Evolutionary conservation across 1,140 invertebrate species (phyloP), one percentile per base, ranked within the genome.

Genomic region (Nylanderia fulva): DNA sequence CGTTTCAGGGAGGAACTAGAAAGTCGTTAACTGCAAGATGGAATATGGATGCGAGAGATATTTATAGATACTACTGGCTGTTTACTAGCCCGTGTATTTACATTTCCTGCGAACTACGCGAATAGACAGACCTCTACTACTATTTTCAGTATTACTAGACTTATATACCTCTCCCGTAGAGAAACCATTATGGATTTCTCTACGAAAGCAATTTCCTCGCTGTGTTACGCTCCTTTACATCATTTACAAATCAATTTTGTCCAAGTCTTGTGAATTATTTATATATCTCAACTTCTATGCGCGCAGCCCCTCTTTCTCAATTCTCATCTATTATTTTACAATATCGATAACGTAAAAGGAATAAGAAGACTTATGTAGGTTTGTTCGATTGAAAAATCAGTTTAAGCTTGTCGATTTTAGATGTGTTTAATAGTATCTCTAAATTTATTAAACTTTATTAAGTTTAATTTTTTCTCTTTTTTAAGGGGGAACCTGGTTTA

Each of bases 11-110:
- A 80, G 48, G n/a, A 64, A 77, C 75, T 77, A 60, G 63, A 80
- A 80, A 80, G 64, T 80, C 48, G 48, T 71, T 80, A 80, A 58
- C 64, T 80, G 24, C 33, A 69, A 71, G 52, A 71, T 24, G 64
- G 64, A 71, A 80, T 56, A 79, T 48, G 29, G 48, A 79, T 60
- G 77, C 24, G 13, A 56, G 36, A 3, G 66, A 33, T 80, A 80
- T 80, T 80, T 80, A 80, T 56, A 69, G 76, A 42, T 69, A 69
- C 33, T 27, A n/a, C 15, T 52, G 63, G 48, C 33, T 56, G 69
- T 69, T 69, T 69, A 80, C 64, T 42, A 69, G 76, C 21, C 64
- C 33, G 63, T 18, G 33, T 58, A 71, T 69, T 80, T 69, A 56
- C 76, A 80, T 80, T 80, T 80, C 36, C 76, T 69, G 66, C 24